These are phyloP conservation scores for Danio jaintianensis DNA, from an alignment of 2,797 vertebrate genomes.

Conservation along the genomic window DNA sequence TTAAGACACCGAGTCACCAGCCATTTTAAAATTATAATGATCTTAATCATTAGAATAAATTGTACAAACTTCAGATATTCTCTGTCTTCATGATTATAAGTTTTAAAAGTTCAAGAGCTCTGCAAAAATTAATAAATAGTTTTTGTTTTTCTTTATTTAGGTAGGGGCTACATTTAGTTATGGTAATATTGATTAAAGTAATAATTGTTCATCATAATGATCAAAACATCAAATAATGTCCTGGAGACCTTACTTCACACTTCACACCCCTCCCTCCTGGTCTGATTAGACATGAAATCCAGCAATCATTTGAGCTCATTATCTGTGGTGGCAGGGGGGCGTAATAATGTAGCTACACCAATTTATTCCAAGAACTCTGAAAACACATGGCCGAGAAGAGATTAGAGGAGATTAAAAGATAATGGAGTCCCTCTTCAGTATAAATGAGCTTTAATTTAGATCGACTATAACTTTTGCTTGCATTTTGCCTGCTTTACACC, in stretches of 20 bases:
- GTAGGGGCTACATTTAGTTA: background rate
- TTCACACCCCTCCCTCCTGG: background rate
- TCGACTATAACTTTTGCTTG: constrained; percentile 16
- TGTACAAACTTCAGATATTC: constrained; percentile 11
- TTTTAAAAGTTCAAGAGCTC: background rate
- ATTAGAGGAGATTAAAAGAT: constrained; percentile 32
- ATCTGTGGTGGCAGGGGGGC: constrained; percentile 30
- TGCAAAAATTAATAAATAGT: background rate
- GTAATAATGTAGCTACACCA: constrained; percentile 23
- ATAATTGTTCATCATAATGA: constrained; percentile 3
- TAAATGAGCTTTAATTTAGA: constrained; percentile 35
- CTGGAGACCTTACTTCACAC: background rate
- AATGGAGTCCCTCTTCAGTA: constrained; percentile 14
- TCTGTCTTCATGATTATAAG: background rate
- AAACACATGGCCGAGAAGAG: constrained; percentile 5
- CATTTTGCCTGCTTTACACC: background rate
- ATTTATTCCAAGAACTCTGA: constrained; percentile 28
- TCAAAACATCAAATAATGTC: background rate
- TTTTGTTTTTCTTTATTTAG: background rate
- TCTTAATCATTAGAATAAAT: background rate
- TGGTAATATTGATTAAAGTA: constrained; percentile 18
- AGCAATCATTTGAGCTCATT: constrained; percentile 39
- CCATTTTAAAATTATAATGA: background rate
- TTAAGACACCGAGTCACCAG: background rate
- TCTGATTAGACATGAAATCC: constrained; percentile 34